phyloP scores from a whole-genome alignment of 2,113 vertebrate genomes.

The Saguinus midas region DNA sequence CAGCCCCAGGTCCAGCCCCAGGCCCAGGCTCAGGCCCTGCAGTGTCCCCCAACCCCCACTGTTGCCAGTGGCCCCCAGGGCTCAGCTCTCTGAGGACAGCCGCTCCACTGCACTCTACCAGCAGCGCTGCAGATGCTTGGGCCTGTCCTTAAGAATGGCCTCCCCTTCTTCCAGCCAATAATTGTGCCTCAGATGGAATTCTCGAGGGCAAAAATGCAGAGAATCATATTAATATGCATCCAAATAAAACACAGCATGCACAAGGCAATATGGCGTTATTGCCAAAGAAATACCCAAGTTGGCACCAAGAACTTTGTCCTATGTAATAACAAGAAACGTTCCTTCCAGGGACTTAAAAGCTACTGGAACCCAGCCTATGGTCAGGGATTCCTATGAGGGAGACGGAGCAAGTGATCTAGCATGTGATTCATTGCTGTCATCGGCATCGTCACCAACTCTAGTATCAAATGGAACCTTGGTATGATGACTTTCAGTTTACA shows the following conservation, averaged over 20 bases:
- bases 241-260: not conserved
- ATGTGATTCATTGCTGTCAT: not conserved
- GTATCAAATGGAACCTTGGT: not conserved
- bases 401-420: fast-evolving
- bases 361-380: not conserved
- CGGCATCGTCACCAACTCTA: fast-evolving
- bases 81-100: not conserved
- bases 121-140: not conserved
- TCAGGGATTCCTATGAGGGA: not conserved
- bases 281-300: not conserved
- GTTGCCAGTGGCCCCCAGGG: not conserved
- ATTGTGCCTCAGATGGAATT: not conserved
- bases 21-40: too few relatives aligned
- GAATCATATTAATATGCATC: not conserved
- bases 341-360: not conserved
- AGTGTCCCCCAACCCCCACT: not conserved
- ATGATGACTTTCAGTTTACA: not conserved
- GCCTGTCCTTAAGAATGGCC: not conserved
- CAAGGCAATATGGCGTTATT: not conserved
- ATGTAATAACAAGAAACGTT: too few relatives aligned
- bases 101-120: fast-evolving
- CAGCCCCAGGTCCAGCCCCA: too few relatives aligned
- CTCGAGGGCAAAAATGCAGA: not conserved
- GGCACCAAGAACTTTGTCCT: not conserved
- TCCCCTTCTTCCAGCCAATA: not conserved